Conservation (phyloP, 2,797 vertebrate genomes). For the Sibirionetta formosa region DNA sequence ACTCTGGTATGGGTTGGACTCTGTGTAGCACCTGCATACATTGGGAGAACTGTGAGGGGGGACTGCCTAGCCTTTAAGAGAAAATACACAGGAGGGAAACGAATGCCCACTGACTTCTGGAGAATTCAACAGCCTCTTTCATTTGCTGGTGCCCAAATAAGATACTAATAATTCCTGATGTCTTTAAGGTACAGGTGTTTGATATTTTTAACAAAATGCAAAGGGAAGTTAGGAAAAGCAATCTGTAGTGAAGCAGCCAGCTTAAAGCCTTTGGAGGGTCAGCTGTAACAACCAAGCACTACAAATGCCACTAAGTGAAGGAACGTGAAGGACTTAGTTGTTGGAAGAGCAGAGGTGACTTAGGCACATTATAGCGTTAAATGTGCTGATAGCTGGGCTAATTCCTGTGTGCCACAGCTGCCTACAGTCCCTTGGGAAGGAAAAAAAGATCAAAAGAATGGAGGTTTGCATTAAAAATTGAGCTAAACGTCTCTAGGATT, state of each 20-base stretch:
- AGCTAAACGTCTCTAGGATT: background rate
- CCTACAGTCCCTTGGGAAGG: background rate
- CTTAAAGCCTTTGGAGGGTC: background rate
- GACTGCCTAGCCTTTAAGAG: background rate
- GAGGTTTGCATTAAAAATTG: background rate
- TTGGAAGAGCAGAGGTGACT: background rate
- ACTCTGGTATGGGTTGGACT: background rate
- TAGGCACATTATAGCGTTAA: fast-evolving
- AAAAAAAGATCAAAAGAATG: background rate
- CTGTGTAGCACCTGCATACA: background rate
- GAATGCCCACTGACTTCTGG: background rate
- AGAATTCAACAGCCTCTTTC: background rate
- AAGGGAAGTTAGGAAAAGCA: background rate
- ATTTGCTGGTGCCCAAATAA: background rate
- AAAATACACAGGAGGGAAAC: background rate
- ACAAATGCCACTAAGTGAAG: background rate
- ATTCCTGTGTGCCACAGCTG: background rate
- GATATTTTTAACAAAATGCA: background rate
- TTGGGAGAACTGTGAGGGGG: background rate
- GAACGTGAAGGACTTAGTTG: background rate
- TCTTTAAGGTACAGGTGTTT: background rate
- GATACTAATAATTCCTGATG: background rate
- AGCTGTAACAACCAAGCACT: background rate
- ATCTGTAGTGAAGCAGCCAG: background rate
- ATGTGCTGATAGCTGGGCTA: background rate